Base-by-base conservation (phyloP, 2,797 vertebrate species). In the Rhinichthys osculus region DNA sequence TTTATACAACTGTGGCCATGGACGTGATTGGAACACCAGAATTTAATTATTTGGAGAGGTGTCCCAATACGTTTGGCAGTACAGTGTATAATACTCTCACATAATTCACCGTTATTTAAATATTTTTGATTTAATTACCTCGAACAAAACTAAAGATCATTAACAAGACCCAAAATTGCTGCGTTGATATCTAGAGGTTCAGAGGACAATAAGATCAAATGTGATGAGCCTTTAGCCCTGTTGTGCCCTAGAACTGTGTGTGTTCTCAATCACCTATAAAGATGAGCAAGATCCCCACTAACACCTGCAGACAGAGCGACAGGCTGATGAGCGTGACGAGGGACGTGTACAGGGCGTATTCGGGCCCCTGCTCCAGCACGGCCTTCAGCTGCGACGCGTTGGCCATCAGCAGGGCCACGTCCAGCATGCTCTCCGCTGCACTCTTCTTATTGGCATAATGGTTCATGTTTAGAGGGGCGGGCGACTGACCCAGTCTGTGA, bases 401-500 rank as follows among this genome's bases (percentile, higher is more conserved):
- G 44, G 98, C 98, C 98, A 99, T 97, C 70, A 99, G 96, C 72
- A 99, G 93, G 1, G 98, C 98, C 7, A 99, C 92, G 81, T 99
- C 98, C 93, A 99, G 91, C 98, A 99, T 99, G 94, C 97, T 99
- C 91, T 99, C 97, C 0, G 98, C 98, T 0, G 96, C 97, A 0
- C 97, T 99, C 95, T 99, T 99, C 95, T 99, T 99, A 85, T 98
- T 99, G 84, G 98, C 97, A 0, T 99, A 99, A 86, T 97, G 96
- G 92, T 99, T 99, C 92, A 99, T 95, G 88, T 99, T 98, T 89
- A 99, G 94, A 14, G 94, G 94, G 11, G 84, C 67, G 1, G 81
- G 10, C 0, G 84, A 40, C 67, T 19, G 30, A n/a, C 59, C 38
- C 8, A 27, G 66, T 21, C 35, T 17, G 62, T 27, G 77, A 33